These are phyloP conservation scores for Meteorus sp. DNA, from an alignment of 1,140 invertebrate species.

Conservation along the genomic window DNA sequence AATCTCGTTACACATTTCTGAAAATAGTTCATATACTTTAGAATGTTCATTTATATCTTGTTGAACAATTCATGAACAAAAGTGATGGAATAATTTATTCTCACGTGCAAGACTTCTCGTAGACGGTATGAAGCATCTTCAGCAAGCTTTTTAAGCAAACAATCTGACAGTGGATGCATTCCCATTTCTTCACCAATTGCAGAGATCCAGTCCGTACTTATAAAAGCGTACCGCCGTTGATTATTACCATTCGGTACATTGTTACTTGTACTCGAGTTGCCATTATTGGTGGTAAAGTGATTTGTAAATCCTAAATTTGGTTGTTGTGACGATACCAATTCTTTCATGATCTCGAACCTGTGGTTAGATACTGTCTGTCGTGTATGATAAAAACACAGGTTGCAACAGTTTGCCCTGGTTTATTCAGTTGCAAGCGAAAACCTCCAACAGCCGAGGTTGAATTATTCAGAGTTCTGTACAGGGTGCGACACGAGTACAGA, in stretches of 20 bases:
- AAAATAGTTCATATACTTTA: background rate
- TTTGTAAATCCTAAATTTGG: constrained; percentile 41
- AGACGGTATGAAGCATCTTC: constrained; percentile 57
- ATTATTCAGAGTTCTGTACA: too few relatives aligned
- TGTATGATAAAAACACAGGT: too few relatives aligned
- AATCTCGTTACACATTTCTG: constrained; percentile 56
- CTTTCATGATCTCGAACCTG: constrained; percentile 47
- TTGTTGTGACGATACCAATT: constrained; percentile 41
- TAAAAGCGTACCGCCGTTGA: constrained; percentile 49
- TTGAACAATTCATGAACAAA: background rate
- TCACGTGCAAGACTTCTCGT: constrained; percentile 54
- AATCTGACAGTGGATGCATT: constrained; percentile 50
- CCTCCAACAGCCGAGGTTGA: too few relatives aligned
- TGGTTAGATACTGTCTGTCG: too few relatives aligned
- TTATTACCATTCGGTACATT: constrained; percentile 44
- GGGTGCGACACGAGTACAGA: too few relatives aligned
- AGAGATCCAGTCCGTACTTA: constrained; percentile 55
- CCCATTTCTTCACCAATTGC: constrained; percentile 55
- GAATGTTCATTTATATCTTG: background rate
- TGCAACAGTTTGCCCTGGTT: too few relatives aligned
- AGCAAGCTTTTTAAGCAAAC: constrained; percentile 47
- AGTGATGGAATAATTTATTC: constrained; percentile 16
- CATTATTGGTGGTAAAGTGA: constrained; percentile 51
- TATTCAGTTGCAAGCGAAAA: too few relatives aligned
- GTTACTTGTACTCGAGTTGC: constrained; percentile 42